Evolutionary conservation across 1,140 invertebrate species (phyloP).

Genomic region (Catajapyx aquilonaris): DNA sequence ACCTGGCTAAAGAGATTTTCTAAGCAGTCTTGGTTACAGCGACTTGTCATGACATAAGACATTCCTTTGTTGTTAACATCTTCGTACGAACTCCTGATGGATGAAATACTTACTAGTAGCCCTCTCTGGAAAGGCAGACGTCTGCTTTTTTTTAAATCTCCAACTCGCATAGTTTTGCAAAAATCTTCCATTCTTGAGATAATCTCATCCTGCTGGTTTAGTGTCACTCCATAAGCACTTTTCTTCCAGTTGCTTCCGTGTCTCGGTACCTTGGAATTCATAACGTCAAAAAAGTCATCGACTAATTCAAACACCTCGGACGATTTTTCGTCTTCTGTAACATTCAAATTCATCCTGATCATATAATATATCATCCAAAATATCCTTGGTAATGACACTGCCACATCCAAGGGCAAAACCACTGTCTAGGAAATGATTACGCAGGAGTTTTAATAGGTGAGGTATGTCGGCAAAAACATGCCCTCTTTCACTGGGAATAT

Average conservation of each 20-base stretch:
- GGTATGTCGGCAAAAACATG: conserved; percentile 14
- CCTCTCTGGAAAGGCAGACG: conserved; percentile 12
- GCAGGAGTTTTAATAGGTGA: conserved; percentile 14
- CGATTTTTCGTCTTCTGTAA: conserved; percentile 4
- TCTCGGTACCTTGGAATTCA: conserved; percentile 7
- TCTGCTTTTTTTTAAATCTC: conserved; percentile 9
- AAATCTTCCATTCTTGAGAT: conserved; percentile 6
- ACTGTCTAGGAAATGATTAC: conserved; percentile 15
- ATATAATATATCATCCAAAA: conserved; percentile 7
- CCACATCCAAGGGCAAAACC: conserved; percentile 11
- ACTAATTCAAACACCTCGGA: conserved; percentile 9
- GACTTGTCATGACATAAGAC: conserved; percentile 8
- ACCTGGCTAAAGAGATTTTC: conserved; percentile 8
- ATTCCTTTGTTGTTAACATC: conserved; percentile 3
- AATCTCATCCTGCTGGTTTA: conserved; percentile 7
- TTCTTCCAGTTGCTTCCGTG: conserved; percentile 2
- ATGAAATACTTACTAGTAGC: conserved; percentile 7
- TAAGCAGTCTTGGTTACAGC: conserved; percentile 10
- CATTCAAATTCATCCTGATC: not conserved
- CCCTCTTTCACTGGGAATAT: conserved; percentile 8
- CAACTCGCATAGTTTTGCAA: conserved; percentile 8
- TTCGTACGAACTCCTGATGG: conserved; percentile 5
- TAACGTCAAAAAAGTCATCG: conserved; percentile 10
- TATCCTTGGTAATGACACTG: conserved; percentile 7
- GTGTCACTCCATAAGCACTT: conserved; percentile 6